Base-by-base conservation (phyloP, 2,888 invertebrate species). In the Xylota sylvarum region DNA sequence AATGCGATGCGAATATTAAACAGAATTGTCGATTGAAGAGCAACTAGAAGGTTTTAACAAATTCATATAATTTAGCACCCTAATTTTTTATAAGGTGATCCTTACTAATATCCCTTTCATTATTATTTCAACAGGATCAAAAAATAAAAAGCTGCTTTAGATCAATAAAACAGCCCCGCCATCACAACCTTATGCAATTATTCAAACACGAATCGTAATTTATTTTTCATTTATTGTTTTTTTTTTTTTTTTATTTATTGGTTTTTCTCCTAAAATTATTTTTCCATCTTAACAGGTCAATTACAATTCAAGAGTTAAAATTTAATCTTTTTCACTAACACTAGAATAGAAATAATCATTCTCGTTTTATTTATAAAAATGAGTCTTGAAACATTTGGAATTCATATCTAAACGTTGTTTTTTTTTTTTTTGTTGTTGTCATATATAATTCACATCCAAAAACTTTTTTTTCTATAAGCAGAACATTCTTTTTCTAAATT, bases 311-410 rank as follows among this genome's bases (percentile, higher is more conserved):
- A 67, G 67, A 73, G n/a, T 73, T 60, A 37, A 82, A 2, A 73
- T 43, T 77, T 43, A 72, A 83, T 55, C 6, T 6, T 74, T 10
- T 30, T 52, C 10, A 62, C 65, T 74, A 76, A 46, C 5, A 9
- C 74, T 74, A 76, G 27, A 76, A 67, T 50, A 32, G 60, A 69
- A 81, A 65, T 9, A 40, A 55, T 52, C 19, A 37, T 69, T 62
- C 17, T 76, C 43, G 56, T 85, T 65, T 76, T 85, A 76, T 65
- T 76, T 85, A 76, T 80, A 85, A 85, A 84, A 84, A 84, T 79
- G 79, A 84, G 84, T 79, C 55, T 73, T 74, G 32, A 69, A 85
- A 76, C 35, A 79, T 69, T 23, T 80, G 62, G 65, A 77, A 77
- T 76, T 43, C 52, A 37, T 55, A 10, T 27, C 62, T 12, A 60